phyloP scores from a whole-genome alignment of 2,113 vertebrate species.

The Zonotrichia leucophrys region DNA sequence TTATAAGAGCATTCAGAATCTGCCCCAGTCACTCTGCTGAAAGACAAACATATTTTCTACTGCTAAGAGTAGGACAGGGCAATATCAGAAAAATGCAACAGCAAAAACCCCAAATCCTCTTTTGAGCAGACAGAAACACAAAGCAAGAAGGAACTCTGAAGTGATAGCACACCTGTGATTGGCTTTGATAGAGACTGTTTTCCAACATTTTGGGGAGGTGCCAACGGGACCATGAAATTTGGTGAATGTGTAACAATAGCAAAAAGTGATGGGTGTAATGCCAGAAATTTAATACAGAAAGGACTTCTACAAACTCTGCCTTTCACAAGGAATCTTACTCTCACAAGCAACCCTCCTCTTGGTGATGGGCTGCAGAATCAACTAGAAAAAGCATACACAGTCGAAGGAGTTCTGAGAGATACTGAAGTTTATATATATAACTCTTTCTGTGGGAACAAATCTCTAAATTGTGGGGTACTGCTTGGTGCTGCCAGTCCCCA shows the following conservation, averaged over 20 bases:
- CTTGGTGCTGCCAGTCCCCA: not conserved
- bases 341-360: not conserved
- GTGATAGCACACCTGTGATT: not conserved
- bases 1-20: not conserved
- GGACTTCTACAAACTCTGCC: constrained; percentile 7
- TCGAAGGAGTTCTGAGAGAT: not conserved
- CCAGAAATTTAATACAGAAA: not conserved
- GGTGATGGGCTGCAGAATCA: not conserved
- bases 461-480: constrained; percentile 11
- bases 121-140: not conserved
- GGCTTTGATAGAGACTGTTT: not conserved
- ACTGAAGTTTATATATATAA: not conserved
- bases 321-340: constrained; percentile 27
- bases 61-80: not conserved
- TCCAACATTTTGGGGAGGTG: not conserved
- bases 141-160: not conserved
- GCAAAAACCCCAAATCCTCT: not conserved
- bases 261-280: not conserved
- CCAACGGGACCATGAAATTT: not conserved
- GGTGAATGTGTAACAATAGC: not conserved
- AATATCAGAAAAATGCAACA: not conserved
- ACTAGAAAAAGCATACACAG: not conserved
- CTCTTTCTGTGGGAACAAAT: not conserved
- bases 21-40: not conserved
- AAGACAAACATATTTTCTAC: not conserved